Percentiles rank a stretch among this genome's conserved stretches.
Conservation (phyloP, 2,888 invertebrate species). For the Idaea biselata region DNA sequence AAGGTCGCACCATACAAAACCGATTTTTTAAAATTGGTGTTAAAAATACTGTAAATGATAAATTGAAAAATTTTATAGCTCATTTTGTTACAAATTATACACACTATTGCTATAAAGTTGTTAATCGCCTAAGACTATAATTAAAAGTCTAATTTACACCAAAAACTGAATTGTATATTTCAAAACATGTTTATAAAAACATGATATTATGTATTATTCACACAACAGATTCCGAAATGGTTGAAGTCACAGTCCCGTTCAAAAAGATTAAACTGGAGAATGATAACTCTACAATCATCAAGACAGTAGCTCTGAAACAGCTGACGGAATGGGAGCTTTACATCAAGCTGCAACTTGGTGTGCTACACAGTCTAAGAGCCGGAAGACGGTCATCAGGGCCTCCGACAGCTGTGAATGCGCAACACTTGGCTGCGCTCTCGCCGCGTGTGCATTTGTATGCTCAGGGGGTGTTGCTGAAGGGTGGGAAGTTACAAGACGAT, state of each 20-base stretch:
- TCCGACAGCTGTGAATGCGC: conserved; percentile 83
- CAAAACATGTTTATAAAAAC: too few species aligned
- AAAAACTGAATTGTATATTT: too few species aligned
- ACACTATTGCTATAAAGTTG: too few species aligned
- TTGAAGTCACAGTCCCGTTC: conserved; percentile 51
- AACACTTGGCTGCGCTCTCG: conserved; percentile 78
- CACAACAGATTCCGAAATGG: conserved; percentile 60
- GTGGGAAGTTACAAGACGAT: conserved; percentile 60
- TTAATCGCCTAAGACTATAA: too few species aligned
- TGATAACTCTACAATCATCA: conserved; percentile 46
- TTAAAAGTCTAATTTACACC: too few species aligned
- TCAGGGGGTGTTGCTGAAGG: conserved; percentile 51
- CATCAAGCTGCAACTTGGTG: conserved; percentile 84
- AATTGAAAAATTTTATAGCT: too few species aligned
- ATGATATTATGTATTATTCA: not conserved
- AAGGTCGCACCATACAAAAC: too few species aligned
- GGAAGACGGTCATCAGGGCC: conserved; percentile 68
- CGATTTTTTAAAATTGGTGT: too few species aligned
- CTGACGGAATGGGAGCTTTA: conserved; percentile 74
- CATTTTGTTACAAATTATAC: too few species aligned
- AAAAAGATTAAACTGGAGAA: conserved; percentile 71
- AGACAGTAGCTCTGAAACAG: conserved; percentile 41
- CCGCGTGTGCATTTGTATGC: conserved; percentile 69
- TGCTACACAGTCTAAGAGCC: conserved; percentile 83
- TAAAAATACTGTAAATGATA: too few species aligned